Evolutionary conservation across 1,140 invertebrate genomes (phyloP).

Genomic region (Megathymus violae): DNA sequence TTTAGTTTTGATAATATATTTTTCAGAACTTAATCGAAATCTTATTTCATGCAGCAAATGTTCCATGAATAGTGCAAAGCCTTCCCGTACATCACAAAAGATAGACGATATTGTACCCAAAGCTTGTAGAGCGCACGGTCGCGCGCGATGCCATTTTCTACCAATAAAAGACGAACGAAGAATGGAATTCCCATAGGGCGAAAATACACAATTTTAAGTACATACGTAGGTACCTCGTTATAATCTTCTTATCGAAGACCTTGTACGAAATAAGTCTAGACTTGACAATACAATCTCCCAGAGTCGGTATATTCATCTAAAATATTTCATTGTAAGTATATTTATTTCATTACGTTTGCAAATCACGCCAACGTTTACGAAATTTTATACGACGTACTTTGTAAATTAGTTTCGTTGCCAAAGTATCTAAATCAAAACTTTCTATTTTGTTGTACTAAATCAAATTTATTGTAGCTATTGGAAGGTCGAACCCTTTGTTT

Average conservation of each 20-base stretch:
- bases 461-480: slow-evolving; percentile 24
- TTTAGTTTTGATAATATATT: slow-evolving; percentile 42
- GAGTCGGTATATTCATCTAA: background rate
- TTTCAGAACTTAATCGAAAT: slow-evolving; percentile 63
- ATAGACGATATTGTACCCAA: slow-evolving; percentile 11
- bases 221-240: background rate
- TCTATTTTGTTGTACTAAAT: slow-evolving; percentile 14
- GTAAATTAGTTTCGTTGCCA: slow-evolving; percentile 14
- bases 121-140: slow-evolving; percentile 36
- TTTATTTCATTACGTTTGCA: slow-evolving; percentile 16
- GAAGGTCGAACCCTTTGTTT: no score
- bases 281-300: slow-evolving; percentile 6
- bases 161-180: slow-evolving; percentile 17
- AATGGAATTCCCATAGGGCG: slow-evolving; percentile 10
- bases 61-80: slow-evolving; percentile 64
- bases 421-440: slow-evolving; percentile 13
- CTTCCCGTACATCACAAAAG: slow-evolving; percentile 57
- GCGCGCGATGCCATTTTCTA: slow-evolving; percentile 34
- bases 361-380: slow-evolving; percentile 9
- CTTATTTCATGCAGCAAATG: slow-evolving; percentile 72
- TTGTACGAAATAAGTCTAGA: slow-evolving; percentile 28
- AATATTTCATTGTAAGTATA: background rate
- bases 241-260: slow-evolving; percentile 28
- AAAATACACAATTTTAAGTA: slow-evolving; percentile 4
- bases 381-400: slow-evolving; percentile 13